A percentile compares a stretch with the other conserved stretches of the same genome.
These are phyloP conservation scores for Neuroterus valhalla DNA, from an alignment of 1,140 invertebrate species.

Conservation along the genomic window DNA sequence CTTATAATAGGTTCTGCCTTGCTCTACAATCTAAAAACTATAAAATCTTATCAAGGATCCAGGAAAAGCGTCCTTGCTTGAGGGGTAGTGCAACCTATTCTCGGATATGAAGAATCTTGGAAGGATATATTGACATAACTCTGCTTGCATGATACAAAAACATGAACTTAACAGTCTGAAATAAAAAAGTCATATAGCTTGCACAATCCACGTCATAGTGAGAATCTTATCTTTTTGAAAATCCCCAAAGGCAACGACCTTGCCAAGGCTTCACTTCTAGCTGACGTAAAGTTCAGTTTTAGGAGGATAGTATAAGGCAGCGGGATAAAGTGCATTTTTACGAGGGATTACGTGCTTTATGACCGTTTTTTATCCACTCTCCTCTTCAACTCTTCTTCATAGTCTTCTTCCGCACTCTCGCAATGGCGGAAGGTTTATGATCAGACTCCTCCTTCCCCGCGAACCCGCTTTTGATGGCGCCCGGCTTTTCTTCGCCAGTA, in stretches of 20 bases:
- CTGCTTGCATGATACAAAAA: slow-evolving; percentile 22
- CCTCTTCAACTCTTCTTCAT: slow-evolving; percentile 28
- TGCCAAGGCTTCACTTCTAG: slow-evolving; percentile 21
- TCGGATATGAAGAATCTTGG: slow-evolving; percentile 3
- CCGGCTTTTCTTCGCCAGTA: slow-evolving; percentile 25
- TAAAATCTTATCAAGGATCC: background rate
- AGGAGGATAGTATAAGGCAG: slow-evolving; percentile 29
- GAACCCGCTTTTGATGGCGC: slow-evolving; percentile 15
- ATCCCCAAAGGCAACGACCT: slow-evolving; percentile 25
- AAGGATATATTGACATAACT: background rate
- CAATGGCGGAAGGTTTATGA: slow-evolving; percentile 25
- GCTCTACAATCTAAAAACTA: too few relatives aligned
- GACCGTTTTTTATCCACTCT: slow-evolving; percentile 28
- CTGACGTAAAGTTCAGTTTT: slow-evolving; percentile 31
- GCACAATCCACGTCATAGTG: slow-evolving; percentile 26
- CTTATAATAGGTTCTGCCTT: too few relatives aligned
- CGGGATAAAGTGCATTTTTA: slow-evolving; percentile 26
- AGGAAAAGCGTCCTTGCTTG: background rate
- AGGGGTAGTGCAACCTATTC: background rate
- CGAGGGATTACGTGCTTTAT: slow-evolving; percentile 30
- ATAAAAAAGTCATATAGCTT: slow-evolving; percentile 25
- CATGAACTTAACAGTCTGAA: slow-evolving; percentile 12
- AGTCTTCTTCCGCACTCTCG: slow-evolving; percentile 25
- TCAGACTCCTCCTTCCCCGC: slow-evolving; percentile 26
- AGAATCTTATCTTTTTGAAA: slow-evolving; percentile 29